A percentile compares a stretch with the other conserved stretches of the same genome.
Evolutionary conservation across 2,888 invertebrate species (phyloP).

Genomic region (Stenchaetothrips biformis): DNA sequence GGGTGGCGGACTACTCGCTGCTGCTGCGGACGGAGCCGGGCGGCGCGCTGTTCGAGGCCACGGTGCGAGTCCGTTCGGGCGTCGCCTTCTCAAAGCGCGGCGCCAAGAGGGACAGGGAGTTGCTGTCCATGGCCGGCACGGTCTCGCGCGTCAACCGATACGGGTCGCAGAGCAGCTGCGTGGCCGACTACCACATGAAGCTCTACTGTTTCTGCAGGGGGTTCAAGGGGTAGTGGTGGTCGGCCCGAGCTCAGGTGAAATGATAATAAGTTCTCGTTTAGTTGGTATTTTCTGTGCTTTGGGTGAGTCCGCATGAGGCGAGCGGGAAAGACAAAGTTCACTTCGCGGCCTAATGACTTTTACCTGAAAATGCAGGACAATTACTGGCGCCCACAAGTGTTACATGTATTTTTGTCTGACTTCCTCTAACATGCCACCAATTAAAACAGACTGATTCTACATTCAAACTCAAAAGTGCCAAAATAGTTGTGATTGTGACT

Average conservation of each 20-base stretch:
- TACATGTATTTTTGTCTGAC: no score
- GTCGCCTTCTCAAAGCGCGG: constrained; percentile 38
- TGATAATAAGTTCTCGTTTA: no score
- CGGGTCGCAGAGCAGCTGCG: constrained; percentile 73
- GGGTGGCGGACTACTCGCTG: constrained; percentile 57
- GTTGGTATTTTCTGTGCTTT: no score
- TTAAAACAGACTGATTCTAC: no score
- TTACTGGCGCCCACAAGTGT: no score
- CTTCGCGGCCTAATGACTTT: no score
- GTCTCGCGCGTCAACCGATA: constrained; percentile 74
- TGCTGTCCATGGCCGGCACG: constrained; percentile 60
- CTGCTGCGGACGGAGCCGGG: constrained; percentile 63
- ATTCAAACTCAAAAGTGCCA: no score
- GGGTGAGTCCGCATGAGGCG: neutral
- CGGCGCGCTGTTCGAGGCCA: constrained; percentile 71
- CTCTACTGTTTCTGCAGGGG: constrained; percentile 67
- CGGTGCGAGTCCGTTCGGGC: constrained; percentile 52
- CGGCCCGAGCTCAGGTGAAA: no score
- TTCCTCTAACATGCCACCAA: no score
- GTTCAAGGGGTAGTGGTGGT: neutral
- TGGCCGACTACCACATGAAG: constrained; percentile 68
- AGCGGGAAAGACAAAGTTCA: no score
- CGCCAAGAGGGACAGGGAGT: constrained; percentile 40
- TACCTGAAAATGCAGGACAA: no score
- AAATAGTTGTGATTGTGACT: no score